These are phyloP conservation scores for Scaptomyza cyrtandrae DNA, from an alignment of 2,888 invertebrate genomes.

Conservation along the genomic window DNA sequence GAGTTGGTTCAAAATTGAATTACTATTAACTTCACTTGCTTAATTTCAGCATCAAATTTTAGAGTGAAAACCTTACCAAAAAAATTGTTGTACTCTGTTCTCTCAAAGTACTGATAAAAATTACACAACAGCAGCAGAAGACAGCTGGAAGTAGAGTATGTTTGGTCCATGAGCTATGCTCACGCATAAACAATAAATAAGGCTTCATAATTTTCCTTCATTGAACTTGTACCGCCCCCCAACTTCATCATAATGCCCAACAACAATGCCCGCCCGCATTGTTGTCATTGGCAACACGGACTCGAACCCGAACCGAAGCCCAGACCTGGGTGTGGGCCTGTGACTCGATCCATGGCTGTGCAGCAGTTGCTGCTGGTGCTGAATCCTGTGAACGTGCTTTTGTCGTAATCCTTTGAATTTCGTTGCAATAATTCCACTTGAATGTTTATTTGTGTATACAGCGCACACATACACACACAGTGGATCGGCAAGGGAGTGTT, in stretches of 20 bases:
- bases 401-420: constrained; percentile 80
- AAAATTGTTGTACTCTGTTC: constrained; percentile 18
- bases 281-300: constrained; percentile 75
- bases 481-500: constrained; percentile 3
- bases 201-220: constrained; percentile 80
- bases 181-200: constrained; percentile 81
- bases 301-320: constrained; percentile 30
- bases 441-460: constrained; percentile 80
- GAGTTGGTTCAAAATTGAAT: no score
- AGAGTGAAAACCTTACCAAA: not conserved
- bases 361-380: constrained; percentile 37
- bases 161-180: constrained; percentile 69
- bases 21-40: not conserved
- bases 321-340: constrained; percentile 21
- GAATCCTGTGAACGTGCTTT: constrained; percentile 81
- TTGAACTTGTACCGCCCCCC: constrained; percentile 70
- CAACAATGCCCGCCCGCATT: constrained; percentile 66
- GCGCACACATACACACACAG: constrained; percentile 52
- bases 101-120: constrained; percentile 23
- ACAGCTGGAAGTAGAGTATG: constrained; percentile 11
- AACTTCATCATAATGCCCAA: constrained; percentile 55
- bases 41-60: not conserved
- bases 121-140: constrained; percentile 35
- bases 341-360: constrained; percentile 57
- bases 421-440: constrained; percentile 81